Evolutionary conservation across 2,888 invertebrate genomes (phyloP), one percentile per base, ranked within the genome.

Genomic region (Tenthredo distinguenda): DNA sequence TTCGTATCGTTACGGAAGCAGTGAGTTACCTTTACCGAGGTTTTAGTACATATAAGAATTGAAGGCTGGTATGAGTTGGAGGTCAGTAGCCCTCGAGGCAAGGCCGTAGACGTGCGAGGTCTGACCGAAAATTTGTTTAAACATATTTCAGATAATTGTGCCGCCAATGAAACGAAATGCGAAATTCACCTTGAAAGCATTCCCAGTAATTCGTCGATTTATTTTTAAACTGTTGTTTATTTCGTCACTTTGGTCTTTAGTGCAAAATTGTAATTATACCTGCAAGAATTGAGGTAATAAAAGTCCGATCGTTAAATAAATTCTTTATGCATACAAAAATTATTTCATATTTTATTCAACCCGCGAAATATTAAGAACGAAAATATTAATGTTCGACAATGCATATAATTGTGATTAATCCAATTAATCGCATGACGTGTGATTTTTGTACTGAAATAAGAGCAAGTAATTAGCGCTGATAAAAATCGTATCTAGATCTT

Each of bases 41-140:
- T 40, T 81, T 62, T 62, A 62, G 62, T 43, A 15, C 21, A 37
- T 21, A 21, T 7, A 62, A 9, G 21, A 37, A 81, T 81, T 50
- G 62, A 81, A 81, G 79, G 79, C 26, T 58, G 62, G n/a, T 18
- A 12, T 37, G 26, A 81, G 62, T 40, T 79, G 79, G 79, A 79
- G 79, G 79, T 79, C 58, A 79, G 79, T 79, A 79, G 79, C 79
- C 79, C 55, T 81, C 62, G 62, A 81, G 79, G 62, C 79, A 81
- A 81, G 79, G 79, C 62, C 58, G 58, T 34, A 40, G 79, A 58
- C 37, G 31, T 15, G 62, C 62, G 79, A 81, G 79, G 79, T 62
- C 40, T 10, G 21, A 50, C 26, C 26, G 62, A 81, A 81, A 81
- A 81, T 37, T 81, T 31, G 37, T 37, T 40, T 40, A 12, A 21